Conservation (phyloP, 2,888 invertebrate genomes). For the Calameuta idolon region DNA sequence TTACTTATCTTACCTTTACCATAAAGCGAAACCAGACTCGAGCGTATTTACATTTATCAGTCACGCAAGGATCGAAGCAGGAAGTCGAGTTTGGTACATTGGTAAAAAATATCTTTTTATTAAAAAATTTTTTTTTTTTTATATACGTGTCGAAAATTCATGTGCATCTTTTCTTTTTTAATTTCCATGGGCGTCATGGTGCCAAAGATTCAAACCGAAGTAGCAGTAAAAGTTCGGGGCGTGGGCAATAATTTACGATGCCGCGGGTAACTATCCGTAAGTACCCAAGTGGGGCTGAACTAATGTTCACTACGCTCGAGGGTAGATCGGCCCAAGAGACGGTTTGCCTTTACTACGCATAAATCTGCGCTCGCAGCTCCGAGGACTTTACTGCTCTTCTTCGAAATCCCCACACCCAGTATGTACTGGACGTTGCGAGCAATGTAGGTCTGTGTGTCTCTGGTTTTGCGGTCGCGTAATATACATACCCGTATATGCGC, state of each 20-base stretch:
- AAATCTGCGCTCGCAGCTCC: conserved; percentile 55
- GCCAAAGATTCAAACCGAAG: conserved; percentile 30
- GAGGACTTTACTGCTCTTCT: conserved; percentile 54
- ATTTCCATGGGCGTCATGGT: conserved; percentile 34
- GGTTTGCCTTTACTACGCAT: conserved; percentile 56
- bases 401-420: conserved; percentile 50
- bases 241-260: conserved; percentile 63
- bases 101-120: too few species aligned
- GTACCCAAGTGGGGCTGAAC: conserved; percentile 48
- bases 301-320: conserved; percentile 46
- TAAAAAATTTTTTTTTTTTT: too few species aligned
- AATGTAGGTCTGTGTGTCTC: conserved; percentile 8
- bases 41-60: neutral
- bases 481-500: neutral
- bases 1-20: neutral
- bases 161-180: conserved; percentile 26
- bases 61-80: neutral
- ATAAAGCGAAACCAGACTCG: neutral
- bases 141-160: neutral
- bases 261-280: conserved; percentile 62
- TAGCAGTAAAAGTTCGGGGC: conserved; percentile 60
- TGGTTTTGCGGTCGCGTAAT: conserved; percentile 3
- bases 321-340: conserved; percentile 18
- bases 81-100: neutral
- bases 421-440: conserved; percentile 11